Conservation (phyloP, 2,888 invertebrate genomes). For the Spodoptera littoralis region DNA sequence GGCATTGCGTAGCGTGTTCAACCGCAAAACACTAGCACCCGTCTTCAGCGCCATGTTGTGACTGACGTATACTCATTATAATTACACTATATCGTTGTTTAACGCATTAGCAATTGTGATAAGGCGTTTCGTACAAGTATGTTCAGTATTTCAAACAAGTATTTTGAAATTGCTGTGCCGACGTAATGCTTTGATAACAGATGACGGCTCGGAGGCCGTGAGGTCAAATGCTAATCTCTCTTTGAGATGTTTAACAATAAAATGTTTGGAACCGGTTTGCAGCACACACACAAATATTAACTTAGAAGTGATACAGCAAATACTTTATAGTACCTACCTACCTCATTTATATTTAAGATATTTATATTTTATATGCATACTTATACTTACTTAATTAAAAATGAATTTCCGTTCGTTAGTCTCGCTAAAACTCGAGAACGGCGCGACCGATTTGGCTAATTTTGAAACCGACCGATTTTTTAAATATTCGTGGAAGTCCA, state of each 20-base stretch:
- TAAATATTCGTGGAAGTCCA: too few relatives aligned
- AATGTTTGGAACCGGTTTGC: not conserved
- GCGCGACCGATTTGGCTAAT: too few relatives aligned
- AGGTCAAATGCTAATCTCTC: slow-evolving; percentile 19
- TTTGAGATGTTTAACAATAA: not conserved
- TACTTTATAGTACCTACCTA: too few relatives aligned
- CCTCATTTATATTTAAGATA: too few relatives aligned
- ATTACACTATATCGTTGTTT: slow-evolving; percentile 56
- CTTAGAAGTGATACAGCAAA: too few relatives aligned
- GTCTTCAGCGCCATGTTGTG: slow-evolving; percentile 79
- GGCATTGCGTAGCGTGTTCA: slow-evolving; percentile 65
- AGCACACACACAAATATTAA: too few relatives aligned
- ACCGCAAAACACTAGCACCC: slow-evolving; percentile 73
- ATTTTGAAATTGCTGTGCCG: slow-evolving; percentile 12
- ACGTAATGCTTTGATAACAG: slow-evolving; percentile 7
- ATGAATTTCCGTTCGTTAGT: too few relatives aligned
- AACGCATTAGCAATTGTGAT: slow-evolving; percentile 77
- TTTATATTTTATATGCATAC: too few relatives aligned
- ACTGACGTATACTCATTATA: slow-evolving; percentile 64
- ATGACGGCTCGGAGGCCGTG: slow-evolving; percentile 16
- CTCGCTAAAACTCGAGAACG: too few relatives aligned
- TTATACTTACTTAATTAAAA: too few relatives aligned
- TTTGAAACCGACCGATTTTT: too few relatives aligned
- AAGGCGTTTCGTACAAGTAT: slow-evolving; percentile 61
- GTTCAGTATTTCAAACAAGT: slow-evolving; percentile 14